Evolutionary conservation across 2,888 invertebrate species (phyloP).

Genomic region (Stenodema calcarata): DNA sequence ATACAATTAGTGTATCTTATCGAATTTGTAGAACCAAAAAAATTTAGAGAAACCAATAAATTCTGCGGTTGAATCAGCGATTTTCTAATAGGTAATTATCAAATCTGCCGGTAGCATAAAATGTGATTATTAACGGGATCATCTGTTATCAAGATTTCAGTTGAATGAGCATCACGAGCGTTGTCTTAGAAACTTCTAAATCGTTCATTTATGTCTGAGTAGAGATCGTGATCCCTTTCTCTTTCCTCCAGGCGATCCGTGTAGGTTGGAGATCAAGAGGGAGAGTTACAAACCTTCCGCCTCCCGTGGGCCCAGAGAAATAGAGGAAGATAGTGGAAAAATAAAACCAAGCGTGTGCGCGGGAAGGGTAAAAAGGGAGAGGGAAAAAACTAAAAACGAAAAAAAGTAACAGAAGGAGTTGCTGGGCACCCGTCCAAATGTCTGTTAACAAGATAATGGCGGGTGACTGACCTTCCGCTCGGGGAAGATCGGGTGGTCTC

Average conservation of each 20-base stretch:
- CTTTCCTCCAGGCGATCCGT: conserved; percentile 22
- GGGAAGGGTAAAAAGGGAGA: not conserved
- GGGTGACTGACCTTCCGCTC: conserved; percentile 49
- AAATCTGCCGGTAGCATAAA: too few species aligned
- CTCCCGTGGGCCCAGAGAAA: conserved; percentile 19
- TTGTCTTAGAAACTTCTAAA: not conserved
- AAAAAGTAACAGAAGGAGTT: conserved; percentile 46
- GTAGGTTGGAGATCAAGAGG: conserved; percentile 23
- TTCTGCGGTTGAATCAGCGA: too few species aligned
- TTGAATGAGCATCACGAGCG: not conserved
- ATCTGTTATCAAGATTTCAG: not conserved
- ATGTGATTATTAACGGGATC: not conserved
- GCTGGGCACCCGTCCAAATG: conserved; percentile 51
- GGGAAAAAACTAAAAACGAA: conserved; percentile 9
- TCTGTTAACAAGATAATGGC: conserved; percentile 52
- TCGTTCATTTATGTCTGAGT: not conserved
- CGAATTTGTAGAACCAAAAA: too few species aligned
- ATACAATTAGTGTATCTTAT: too few species aligned
- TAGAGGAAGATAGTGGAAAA: conserved; percentile 8
- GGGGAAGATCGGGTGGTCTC: conserved; percentile 20
- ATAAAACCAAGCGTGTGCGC: not conserved
- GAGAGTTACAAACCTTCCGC: conserved; percentile 35
- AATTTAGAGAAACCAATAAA: too few species aligned
- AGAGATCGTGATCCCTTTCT: conserved; percentile 31
- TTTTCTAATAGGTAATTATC: too few species aligned